Evolutionary conservation across 1,140 invertebrate species (phyloP).

Genomic region (Trichonephila clavata): DNA sequence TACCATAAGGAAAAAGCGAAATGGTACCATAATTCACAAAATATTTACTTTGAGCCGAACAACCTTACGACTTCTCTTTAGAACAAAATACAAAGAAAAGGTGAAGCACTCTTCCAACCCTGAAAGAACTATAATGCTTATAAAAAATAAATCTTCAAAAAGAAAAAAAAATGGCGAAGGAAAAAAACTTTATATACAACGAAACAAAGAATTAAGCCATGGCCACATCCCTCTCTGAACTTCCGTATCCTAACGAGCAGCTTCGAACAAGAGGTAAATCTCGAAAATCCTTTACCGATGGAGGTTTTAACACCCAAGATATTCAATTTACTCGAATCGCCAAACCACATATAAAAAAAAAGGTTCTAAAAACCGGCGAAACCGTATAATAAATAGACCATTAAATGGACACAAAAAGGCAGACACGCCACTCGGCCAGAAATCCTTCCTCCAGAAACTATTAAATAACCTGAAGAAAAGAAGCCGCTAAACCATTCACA

Average conservation of each 20-base stretch:
- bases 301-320: background rate
- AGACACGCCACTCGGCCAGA: background rate
- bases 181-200: background rate
- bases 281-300: background rate
- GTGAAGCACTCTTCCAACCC: background rate
- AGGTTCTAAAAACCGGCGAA: background rate
- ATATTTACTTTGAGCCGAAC: background rate
- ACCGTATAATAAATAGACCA: conserved; percentile 48
- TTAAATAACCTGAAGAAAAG: conserved; percentile 37
- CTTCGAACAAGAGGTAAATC: background rate
- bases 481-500: conserved; percentile 41
- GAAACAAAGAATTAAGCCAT: background rate
- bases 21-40: background rate
- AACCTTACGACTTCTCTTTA: background rate
- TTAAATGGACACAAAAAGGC: conserved; percentile 43
- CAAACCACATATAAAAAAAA: conserved; percentile 46
- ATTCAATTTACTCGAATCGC: conserved; percentile 10
- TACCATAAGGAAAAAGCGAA: background rate
- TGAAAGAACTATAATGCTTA: background rate
- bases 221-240: conserved; percentile 10
- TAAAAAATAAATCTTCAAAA: background rate
- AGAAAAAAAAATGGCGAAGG: background rate
- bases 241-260: conserved; percentile 27
- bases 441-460: conserved; percentile 11
- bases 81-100: background rate